Evolutionary conservation across 2,888 invertebrate genomes (phyloP).

Genomic region (Diarsia rubi): DNA sequence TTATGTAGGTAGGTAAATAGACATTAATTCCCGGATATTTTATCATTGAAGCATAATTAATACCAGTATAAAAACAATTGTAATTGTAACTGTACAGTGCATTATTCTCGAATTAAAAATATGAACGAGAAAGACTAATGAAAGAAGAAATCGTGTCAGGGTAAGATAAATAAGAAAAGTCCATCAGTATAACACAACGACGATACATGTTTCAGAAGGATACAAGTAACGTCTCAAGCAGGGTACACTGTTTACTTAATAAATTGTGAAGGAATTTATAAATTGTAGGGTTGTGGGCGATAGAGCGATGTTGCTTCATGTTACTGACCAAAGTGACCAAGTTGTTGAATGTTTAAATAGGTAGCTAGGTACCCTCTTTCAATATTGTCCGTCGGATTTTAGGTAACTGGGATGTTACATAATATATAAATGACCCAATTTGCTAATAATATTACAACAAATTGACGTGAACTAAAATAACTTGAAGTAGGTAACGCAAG

Average conservation of each 20-base stretch:
- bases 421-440: not conserved
- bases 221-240: slow-evolving; percentile 68
- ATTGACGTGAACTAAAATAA: not conserved
- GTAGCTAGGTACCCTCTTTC: slow-evolving; percentile 12
- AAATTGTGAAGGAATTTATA: slow-evolving; percentile 36
- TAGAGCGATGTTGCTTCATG: slow-evolving; percentile 2
- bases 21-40: not conserved
- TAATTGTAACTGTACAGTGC: not conserved
- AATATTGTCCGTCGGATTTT: slow-evolving; percentile 1
- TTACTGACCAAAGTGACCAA: slow-evolving; percentile 45
- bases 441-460: not conserved
- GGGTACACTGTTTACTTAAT: slow-evolving; percentile 65
- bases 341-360: slow-evolving; percentile 30
- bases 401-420: slow-evolving; percentile 10
- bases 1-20: not conserved
- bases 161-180: slow-evolving; percentile 11
- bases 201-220: slow-evolving; percentile 63
- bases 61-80: not conserved
- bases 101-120: slow-evolving; percentile 1
- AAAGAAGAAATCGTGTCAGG: slow-evolving; percentile 5
- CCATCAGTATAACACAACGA: slow-evolving; percentile 42
- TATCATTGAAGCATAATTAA: not conserved
- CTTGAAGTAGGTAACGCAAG: slow-evolving; percentile 1
- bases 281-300: slow-evolving; percentile 27
- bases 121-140: not conserved